Base-by-base conservation (phyloP, 2,888 invertebrate genomes). In the Carcina quercana region DNA sequence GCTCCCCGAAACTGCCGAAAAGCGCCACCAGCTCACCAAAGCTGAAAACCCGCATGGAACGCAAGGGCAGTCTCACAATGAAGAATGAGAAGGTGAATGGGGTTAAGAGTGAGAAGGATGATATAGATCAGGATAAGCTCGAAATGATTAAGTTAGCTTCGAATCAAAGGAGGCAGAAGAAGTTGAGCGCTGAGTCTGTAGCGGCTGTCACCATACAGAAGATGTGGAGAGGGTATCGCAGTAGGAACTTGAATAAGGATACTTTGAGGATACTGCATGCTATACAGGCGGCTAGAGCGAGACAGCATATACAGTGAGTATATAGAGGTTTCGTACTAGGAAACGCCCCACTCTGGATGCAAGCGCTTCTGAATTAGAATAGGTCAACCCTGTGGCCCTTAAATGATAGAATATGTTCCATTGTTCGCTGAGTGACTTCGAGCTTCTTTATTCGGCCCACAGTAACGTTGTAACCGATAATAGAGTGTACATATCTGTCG, bases 161-260 rank as follows among this genome's bases (percentile, higher is more conserved):
- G 5, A 80, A 79, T 37, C 80, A 78, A 42, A 31, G 35, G 21
- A 11, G 37, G 28, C 78, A 78, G 47, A 79, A 76, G 59, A 76
- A 73, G 40, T 43, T 64, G 61, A 80, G 71, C 28, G 67, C 53
- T 2, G 83, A 82, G 34, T 56, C 62, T 0, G 65, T 65, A 60
- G 88, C 95, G 0, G 95, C 94, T 0, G 87, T 92, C 17, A 89
- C 89, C 14, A 95, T 95, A 57, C 95, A 95, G 73, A 91, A 91
- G 68, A 88, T 91, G 74, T 95, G 95, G 95, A 79, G 94, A 13
- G 95, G 95, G 0, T 95, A 93, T 66, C 86, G 89, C 27, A 90
- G 92, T 20, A 83, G 95, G 49, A 92, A 94, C 52, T 74, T 90
- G 7, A 88, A 92, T 52, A 88, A 87, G 54, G 88, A 88, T 43